Evolutionary conservation across 2,888 invertebrate species (phyloP), one percentile per base, ranked within the genome.

Genomic region (Mechanitis messenoides): DNA sequence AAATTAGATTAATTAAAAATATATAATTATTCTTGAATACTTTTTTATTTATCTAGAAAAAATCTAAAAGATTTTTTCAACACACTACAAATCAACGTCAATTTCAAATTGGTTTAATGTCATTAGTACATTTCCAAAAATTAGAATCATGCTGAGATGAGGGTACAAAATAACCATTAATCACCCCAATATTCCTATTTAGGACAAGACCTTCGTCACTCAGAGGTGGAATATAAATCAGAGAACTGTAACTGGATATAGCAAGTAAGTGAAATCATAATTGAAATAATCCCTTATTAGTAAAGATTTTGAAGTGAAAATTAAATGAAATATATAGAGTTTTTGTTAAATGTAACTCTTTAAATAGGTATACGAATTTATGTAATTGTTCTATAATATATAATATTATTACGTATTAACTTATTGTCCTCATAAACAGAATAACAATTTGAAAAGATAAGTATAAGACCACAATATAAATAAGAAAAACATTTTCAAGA

Each of bases 401-500:
- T 20, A 20, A 20, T 20, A 20, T 20, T 20, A 20, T 20, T 20
- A 35, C 35, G 35, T 35, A 2, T 5, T 35, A 35, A 35, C 6
- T 1, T 35, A 35, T 3, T 5, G 35, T 35, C 35, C 35, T 35
- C 35, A 35, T 35, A 35, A 35, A 35, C 35, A 35, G 35, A 35
- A 35, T 2, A 6, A 35, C 35, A 35, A 2, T 35, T 35, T 35
- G 6, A 35, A 9, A 7, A 31, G 7, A 50, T 31, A 11, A 31
- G 31, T 31, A 31, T 31, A 31, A 28, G 9, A 50, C 31, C 3
- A 50, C 9, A 50, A 6, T 9, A 31, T 31, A 42, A 42, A 42
- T 42, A 28, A n/a, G 50, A 50, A 50, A 31, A 50, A 50, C 45
- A 55, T 53, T 53, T 53, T 33, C 50, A 50, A 50, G 58, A 53